A percentile compares a stretch with the other conserved stretches of the same genome.
Conservation (phyloP, 2,888 invertebrate genomes). For the Mesoligia furuncula region DNA sequence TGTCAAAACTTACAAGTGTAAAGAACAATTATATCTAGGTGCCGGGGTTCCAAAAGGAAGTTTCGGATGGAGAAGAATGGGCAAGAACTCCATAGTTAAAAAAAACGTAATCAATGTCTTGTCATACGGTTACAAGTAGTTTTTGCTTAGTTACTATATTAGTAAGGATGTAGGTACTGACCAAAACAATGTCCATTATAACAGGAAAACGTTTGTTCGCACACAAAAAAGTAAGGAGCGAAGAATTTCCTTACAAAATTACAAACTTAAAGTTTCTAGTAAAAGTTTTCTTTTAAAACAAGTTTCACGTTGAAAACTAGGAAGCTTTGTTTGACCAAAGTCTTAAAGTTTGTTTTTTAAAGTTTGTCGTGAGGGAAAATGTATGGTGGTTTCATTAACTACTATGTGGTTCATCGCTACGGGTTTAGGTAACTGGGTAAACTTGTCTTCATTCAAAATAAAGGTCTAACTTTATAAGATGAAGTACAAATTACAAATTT, state of each 20-base stretch:
- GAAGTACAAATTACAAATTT: neutral
- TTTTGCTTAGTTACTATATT: neutral
- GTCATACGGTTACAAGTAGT: neutral
- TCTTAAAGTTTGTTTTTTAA: too few relatives aligned
- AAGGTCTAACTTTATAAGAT: neutral
- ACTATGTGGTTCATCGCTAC: neutral
- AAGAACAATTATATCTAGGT: neutral
- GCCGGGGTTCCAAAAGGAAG: neutral
- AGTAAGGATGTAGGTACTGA: neutral
- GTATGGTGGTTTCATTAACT: constrained; percentile 20
- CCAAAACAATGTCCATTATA: neutral
- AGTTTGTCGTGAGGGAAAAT: constrained; percentile 20
- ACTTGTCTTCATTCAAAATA: neutral
- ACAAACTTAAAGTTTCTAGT: constrained; percentile 26
- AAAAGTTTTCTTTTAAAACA: constrained; percentile 44
- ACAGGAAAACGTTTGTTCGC: neutral
- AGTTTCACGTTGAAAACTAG: constrained; percentile 22
- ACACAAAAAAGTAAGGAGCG: constrained; percentile 13
- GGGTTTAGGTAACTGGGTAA: neutral
- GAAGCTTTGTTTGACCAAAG: constrained; percentile 8
- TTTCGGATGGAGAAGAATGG: neutral
- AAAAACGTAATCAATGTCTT: neutral
- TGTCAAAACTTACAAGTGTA: neutral
- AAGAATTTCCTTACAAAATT: constrained; percentile 23
- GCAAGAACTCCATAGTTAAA: too few relatives aligned